A percentile compares a stretch with the other conserved stretches of the same genome.
Evolutionary conservation across 2,113 vertebrate genomes (phyloP).

Genomic region (Bos indicus): DNA sequence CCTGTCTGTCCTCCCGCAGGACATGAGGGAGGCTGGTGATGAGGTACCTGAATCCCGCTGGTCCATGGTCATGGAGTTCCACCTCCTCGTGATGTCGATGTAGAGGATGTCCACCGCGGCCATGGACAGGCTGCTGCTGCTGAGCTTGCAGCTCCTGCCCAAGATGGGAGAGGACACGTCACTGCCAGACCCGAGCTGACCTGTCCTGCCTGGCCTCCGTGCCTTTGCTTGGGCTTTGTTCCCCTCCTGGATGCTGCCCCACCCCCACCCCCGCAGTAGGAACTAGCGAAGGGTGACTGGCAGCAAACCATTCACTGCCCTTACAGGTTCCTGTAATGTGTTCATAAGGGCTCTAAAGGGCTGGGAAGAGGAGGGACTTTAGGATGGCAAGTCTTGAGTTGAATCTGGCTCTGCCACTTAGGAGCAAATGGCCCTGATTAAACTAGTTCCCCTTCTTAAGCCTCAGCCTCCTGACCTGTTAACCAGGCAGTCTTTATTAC

Average conservation of each 20-base stretch:
- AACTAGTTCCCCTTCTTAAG: neutral
- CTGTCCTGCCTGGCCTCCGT: fast-evolving
- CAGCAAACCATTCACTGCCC: neutral
- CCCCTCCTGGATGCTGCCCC: neutral
- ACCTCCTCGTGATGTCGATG: conserved; percentile 95
- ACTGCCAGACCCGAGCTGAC: fast-evolving
- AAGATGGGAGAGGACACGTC: neutral
- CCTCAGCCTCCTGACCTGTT: neutral
- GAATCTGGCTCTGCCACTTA: neutral
- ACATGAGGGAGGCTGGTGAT: fast-evolving
- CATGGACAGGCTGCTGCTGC: conserved; percentile 93
- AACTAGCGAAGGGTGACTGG: fast-evolving
- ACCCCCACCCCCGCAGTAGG: neutral
- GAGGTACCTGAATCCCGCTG: conserved; percentile 90
- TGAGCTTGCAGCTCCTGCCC: conserved; percentile 92
- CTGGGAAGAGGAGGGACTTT: neutral
- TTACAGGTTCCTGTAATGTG: neutral
- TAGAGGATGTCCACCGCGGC: conserved; percentile 96
- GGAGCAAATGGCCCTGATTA: neutral
- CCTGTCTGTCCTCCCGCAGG: neutral
- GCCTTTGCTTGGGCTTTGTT: neutral
- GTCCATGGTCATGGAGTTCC: conserved; percentile 84
- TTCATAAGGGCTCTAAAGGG: neutral
- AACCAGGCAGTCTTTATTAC: neutral
- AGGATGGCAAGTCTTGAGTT: neutral